These are phyloP conservation scores for Calliscelio sp. DNA, from an alignment of 2,888 invertebrate species.

Conservation along the genomic window DNA sequence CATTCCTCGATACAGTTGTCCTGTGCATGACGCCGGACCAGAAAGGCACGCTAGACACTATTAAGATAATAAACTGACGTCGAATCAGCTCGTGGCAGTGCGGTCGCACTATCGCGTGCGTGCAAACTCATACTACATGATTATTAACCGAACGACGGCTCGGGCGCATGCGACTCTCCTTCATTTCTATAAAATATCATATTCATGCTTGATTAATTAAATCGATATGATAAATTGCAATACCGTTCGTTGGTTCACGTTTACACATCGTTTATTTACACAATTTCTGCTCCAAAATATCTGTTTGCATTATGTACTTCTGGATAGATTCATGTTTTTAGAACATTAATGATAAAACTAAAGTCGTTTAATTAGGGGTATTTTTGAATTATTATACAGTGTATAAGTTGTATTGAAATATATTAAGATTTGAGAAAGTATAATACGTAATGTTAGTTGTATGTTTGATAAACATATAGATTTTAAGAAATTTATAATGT, in stretches of 20 bases:
- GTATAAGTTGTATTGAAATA: too few relatives aligned
- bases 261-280: slow-evolving; percentile 41
- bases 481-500: too few relatives aligned
- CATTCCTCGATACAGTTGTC: slow-evolving; percentile 66
- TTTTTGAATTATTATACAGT: too few relatives aligned
- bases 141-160: slow-evolving; percentile 58
- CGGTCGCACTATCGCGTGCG: slow-evolving; percentile 50
- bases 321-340: not conserved
- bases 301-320: slow-evolving; percentile 1
- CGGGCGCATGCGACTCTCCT: slow-evolving; percentile 45
- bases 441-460: too few relatives aligned
- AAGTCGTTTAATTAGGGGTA: not conserved
- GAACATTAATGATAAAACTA: not conserved
- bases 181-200: slow-evolving; percentile 57
- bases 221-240: slow-evolving; percentile 66
- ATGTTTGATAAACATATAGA: too few relatives aligned
- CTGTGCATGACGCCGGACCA: slow-evolving; percentile 55
- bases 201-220: slow-evolving; percentile 67
- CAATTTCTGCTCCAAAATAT: slow-evolving; percentile 40
- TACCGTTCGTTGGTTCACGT: slow-evolving; percentile 13
- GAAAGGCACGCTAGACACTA: slow-evolving; percentile 61
- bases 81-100: slow-evolving; percentile 53
- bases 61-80: slow-evolving; percentile 71
- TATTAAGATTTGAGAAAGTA: too few relatives aligned
- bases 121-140: slow-evolving; percentile 51